phyloP scores from a whole-genome alignment of 2,888 invertebrate genomes.

The Lithosia quadra region DNA sequence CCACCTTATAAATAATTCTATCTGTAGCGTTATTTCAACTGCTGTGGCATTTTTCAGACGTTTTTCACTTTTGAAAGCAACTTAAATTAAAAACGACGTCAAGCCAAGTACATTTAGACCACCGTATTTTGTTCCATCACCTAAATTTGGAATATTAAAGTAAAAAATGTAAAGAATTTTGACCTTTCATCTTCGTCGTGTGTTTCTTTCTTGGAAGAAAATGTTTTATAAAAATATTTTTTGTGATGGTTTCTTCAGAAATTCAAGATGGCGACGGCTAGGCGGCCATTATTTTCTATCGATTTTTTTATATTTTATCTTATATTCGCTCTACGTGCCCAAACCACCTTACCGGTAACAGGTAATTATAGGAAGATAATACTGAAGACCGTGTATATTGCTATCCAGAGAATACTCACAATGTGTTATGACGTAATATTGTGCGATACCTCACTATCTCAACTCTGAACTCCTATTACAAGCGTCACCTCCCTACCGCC shows the following conservation, averaged over 20 bases:
- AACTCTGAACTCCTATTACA: not conserved
- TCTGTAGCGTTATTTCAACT: no score
- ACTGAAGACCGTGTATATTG: no score
- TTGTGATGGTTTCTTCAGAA: not conserved
- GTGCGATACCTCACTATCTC: not conserved
- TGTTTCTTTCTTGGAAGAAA: not conserved
- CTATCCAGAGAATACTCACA: no score
- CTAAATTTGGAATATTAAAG: not conserved
- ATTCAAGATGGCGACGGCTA: not conserved
- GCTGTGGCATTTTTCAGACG: not conserved
- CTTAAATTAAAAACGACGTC: not conserved
- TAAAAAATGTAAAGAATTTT: conserved; percentile 2
- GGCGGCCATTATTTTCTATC: not conserved
- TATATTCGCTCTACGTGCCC: no score
- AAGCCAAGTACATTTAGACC: not conserved
- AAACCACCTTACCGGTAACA: no score
- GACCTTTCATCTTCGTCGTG: not conserved
- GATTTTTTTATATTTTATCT: no score
- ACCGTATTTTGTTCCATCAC: not conserved
- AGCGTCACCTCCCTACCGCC: not conserved
- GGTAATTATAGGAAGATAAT: no score
- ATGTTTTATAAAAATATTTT: not conserved
- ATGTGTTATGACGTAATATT: no score
- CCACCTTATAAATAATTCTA: no score
- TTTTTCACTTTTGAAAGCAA: not conserved